Conservation (phyloP, 2,888 invertebrate species). For the Ernsta delagoae region DNA sequence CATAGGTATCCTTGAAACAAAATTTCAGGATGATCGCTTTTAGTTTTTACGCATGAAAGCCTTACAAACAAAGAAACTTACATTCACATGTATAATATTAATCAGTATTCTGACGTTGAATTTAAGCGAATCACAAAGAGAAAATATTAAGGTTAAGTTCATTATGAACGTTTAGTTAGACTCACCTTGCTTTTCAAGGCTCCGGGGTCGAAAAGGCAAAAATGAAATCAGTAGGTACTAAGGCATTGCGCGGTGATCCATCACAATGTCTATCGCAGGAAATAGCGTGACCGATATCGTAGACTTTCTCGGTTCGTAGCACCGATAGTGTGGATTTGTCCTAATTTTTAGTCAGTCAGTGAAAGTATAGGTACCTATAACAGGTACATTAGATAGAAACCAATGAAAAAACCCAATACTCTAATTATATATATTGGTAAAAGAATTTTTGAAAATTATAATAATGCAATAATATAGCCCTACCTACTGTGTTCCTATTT, state of each 20-base stretch:
- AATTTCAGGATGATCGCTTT: no score
- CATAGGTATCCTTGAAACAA: no score
- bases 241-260: constrained; percentile 43
- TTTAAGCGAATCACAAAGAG: background rate
- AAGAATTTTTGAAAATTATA: no score
- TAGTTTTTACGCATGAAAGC: no score
- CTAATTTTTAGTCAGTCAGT: background rate
- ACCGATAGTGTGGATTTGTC: background rate
- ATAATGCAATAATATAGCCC: no score
- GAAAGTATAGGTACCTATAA: no score
- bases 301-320: constrained; percentile 16
- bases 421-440: no score
- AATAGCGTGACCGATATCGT: constrained; percentile 52
- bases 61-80: no score
- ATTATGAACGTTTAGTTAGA: background rate
- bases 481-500: no score
- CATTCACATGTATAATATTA: no score
- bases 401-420: no score
- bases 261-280: constrained; percentile 52
- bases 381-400: no score
- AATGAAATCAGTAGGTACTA: background rate
- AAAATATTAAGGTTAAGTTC: background rate
- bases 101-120: background rate
- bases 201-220: background rate
- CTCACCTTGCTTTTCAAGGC: background rate